Evolutionary conservation across 1,140 invertebrate species (phyloP).

Genomic region (Bombus vancouverensis): DNA sequence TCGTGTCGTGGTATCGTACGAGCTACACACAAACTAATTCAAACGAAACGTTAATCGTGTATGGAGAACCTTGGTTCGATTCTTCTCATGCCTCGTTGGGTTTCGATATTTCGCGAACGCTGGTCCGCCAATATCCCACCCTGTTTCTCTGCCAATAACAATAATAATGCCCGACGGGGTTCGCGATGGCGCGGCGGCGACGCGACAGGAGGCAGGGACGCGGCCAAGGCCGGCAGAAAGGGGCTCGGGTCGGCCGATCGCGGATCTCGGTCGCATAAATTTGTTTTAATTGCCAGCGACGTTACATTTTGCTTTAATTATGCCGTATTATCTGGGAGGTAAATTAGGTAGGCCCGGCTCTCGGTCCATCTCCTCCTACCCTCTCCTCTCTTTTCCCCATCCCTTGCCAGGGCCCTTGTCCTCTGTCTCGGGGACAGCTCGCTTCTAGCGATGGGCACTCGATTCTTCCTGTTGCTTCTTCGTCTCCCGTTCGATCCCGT

Average conservation of each 20-base stretch:
- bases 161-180: slow-evolving; percentile 65
- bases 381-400: slow-evolving; percentile 25
- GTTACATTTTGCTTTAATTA: slow-evolving; percentile 84
- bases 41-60: too few species aligned
- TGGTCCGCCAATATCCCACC: slow-evolving; percentile 26
- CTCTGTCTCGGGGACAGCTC: slow-evolving; percentile 20
- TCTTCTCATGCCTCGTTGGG: neutral
- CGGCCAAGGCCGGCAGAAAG: slow-evolving; percentile 66
- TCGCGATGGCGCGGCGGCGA: slow-evolving; percentile 41
- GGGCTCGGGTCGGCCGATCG: slow-evolving; percentile 77
- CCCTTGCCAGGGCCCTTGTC: slow-evolving; percentile 21
- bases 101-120: slow-evolving; percentile 21
- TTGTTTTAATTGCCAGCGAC: slow-evolving; percentile 84
- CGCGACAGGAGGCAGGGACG: slow-evolving; percentile 63
- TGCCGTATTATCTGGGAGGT: slow-evolving; percentile 83
- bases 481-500: neutral
- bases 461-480: slow-evolving; percentile 4
- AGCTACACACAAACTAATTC: fast-evolving
- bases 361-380: slow-evolving; percentile 63
- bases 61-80: neutral
- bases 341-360: slow-evolving; percentile 83
- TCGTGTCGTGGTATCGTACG: too few species aligned
- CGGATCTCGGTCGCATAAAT: slow-evolving; percentile 83
- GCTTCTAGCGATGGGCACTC: slow-evolving; percentile 43
- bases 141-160: slow-evolving; percentile 58